Evolutionary conservation across 2,888 invertebrate genomes (phyloP), one percentile per base, ranked within the genome.

Genomic region (Phyllotreta cruciferae): DNA sequence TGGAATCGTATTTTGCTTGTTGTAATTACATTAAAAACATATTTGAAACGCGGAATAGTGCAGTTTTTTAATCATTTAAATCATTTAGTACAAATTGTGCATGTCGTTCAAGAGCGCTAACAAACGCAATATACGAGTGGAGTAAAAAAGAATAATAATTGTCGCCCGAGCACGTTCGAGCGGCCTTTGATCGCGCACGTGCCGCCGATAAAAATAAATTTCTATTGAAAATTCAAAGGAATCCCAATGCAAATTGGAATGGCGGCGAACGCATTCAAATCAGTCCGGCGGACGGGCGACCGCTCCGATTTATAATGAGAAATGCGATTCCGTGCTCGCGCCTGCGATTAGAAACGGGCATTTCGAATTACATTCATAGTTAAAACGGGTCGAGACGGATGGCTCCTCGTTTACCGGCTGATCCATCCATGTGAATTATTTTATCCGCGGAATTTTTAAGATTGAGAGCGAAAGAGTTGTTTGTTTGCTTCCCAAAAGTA

Each of bases 111-210:
- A 24, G 24, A 24, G 4, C 24, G 24, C 24, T 24, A 24, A 24
- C 14, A 7, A 7, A 44, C 7, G 10, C 14, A 11, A 47, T 14
- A 47, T 47, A 13, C 47, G 47, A 34, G 47, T 34, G 9, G 6
- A 7, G 34, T 24, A 47, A 14, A 44, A 37, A 36, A 8, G 44
- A 36, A n/a, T n/a, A 10, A 6, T 8, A 11, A 7, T 8, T 38
- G 36, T 39, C 38, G 5, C 54, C n/a, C 42, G 42, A 35, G 42
- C 41, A 41, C 55, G 55, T 42, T 55, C 35, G n/a, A n/a, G n/a
- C 34, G 36, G 71, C 71, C 66, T 63, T 69, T 64, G 56, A 47
- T 64, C 64, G 47, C 58, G 56, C 58, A 69, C 67, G 70, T 67
- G 49, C 68, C 58, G 47, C 41, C 53, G 62, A 60, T 64, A 60